Conservation (phyloP, 2,797 vertebrate genomes). For the Danionella dracula region DNA sequence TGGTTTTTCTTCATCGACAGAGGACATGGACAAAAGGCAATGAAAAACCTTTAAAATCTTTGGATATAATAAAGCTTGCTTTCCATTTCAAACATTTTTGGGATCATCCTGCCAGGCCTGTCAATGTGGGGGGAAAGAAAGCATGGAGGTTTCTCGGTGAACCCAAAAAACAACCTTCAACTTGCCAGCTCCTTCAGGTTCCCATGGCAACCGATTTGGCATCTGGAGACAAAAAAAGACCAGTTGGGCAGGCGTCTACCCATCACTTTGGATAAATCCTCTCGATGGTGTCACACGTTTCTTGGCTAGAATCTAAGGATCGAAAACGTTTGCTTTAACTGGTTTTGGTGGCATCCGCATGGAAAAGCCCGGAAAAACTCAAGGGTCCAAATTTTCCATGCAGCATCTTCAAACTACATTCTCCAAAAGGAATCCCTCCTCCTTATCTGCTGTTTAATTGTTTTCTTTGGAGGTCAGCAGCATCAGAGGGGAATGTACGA, state of each 20-base stretch:
- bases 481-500: slow-evolving; percentile 6
- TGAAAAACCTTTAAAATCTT: slow-evolving; percentile 69
- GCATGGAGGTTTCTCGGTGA: slow-evolving; percentile 18
- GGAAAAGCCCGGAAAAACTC: slow-evolving; percentile 23
- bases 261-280: slow-evolving; percentile 33
- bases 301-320: slow-evolving; percentile 11
- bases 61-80: slow-evolving; percentile 65
- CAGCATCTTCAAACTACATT: not conserved
- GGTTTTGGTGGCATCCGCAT: slow-evolving; percentile 21
- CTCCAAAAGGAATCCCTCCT: not conserved
- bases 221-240: slow-evolving; percentile 51
- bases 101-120: slow-evolving; percentile 43
- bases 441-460: slow-evolving; percentile 12
- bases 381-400: slow-evolving; percentile 47
- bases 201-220: slow-evolving; percentile 52
- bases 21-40: slow-evolving; percentile 49
- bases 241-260: slow-evolving; percentile 39
- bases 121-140: slow-evolving; percentile 24
- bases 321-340: slow-evolving; percentile 19
- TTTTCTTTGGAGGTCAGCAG: slow-evolving; percentile 37
- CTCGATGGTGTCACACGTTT: no score
- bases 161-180: slow-evolving; percentile 39
- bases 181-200: slow-evolving; percentile 42
- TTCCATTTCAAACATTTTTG: slow-evolving; percentile 59
- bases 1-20: slow-evolving; percentile 35